phyloP scores from a whole-genome alignment of 2,888 invertebrate genomes.

The Tenthredo livida region DNA sequence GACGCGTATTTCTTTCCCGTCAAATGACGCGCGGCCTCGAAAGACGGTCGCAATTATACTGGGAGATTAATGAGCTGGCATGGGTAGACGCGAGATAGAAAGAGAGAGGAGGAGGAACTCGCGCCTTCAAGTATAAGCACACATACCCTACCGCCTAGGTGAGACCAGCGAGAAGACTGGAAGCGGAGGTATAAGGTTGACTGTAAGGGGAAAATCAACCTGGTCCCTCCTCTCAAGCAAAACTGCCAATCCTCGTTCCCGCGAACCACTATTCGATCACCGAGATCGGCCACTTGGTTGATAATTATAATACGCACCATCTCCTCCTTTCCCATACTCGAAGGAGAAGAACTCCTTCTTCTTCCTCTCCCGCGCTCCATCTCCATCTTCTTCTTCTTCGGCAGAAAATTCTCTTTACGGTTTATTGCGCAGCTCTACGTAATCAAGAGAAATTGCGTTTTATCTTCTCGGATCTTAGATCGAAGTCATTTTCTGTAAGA shows the following conservation, averaged over 20 bases:
- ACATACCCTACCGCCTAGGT: constrained; percentile 36
- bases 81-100: constrained; percentile 21
- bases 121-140: constrained; percentile 23
- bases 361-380: background rate
- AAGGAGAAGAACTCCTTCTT: background rate
- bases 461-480: background rate
- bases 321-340: background rate
- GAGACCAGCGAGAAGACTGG: constrained; percentile 37
- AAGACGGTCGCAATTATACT: constrained; percentile 74
- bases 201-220: constrained; percentile 25
- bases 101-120: constrained; percentile 20
- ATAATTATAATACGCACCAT: constrained; percentile 43
- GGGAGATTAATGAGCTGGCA: constrained; percentile 74
- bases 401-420: background rate
- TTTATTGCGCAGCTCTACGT: background rate
- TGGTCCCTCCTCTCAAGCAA: constrained; percentile 20
- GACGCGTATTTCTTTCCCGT: constrained; percentile 36
- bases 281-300: constrained; percentile 33
- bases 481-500: background rate
- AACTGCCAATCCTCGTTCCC: constrained; percentile 41
- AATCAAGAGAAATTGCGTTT: background rate
- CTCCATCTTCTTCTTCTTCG: background rate
- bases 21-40: constrained; percentile 65
- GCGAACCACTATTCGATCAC: constrained; percentile 34
- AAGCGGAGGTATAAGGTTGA: constrained; percentile 27